These are phyloP conservation scores for Cabera pusaria DNA, from an alignment of 2,888 invertebrate species.

Conservation along the genomic window DNA sequence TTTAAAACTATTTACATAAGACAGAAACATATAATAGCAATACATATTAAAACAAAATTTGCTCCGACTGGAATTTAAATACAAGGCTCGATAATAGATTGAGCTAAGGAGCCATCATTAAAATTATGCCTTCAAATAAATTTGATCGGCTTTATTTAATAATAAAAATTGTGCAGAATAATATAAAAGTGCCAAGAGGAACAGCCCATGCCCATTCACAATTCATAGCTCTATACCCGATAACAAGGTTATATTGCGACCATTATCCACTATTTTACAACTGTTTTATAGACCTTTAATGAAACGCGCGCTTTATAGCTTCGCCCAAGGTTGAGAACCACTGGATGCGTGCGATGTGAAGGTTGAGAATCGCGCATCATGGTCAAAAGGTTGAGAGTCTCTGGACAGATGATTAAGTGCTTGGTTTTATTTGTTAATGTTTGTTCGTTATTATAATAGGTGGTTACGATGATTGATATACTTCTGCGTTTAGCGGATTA, in stretches of 20 bases:
- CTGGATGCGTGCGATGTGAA: conserved; percentile 30
- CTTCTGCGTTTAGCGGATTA: too few relatives aligned
- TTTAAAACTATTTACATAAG: too few relatives aligned
- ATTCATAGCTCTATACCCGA: conserved; percentile 43
- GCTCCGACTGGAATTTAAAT: too few relatives aligned
- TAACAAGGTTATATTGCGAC: conserved; percentile 60
- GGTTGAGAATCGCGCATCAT: neutral
- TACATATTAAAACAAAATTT: too few relatives aligned
- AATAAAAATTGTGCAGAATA: too few relatives aligned
- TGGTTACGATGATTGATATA: neutral
- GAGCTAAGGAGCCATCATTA: too few relatives aligned
- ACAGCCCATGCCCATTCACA: conserved; percentile 42
- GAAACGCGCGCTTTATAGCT: conserved; percentile 48
- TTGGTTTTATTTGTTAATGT: neutral
- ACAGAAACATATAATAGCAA: too few relatives aligned
- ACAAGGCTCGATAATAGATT: too few relatives aligned
- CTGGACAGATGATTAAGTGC: conserved; percentile 2
- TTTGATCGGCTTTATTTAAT: too few relatives aligned
- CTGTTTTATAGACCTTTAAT: conserved; percentile 59
- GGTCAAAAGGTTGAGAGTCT: neutral
- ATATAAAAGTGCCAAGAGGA: conserved; percentile 35
- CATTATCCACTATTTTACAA: conserved; percentile 61
- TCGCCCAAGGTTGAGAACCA: conserved; percentile 51
- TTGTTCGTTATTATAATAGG: conserved; percentile 1
- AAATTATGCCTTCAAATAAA: too few relatives aligned